Evolutionary conservation across 2,113 vertebrate species (phyloP), one percentile per base, ranked within the genome.

Genomic region (Zosterops japonicus): DNA sequence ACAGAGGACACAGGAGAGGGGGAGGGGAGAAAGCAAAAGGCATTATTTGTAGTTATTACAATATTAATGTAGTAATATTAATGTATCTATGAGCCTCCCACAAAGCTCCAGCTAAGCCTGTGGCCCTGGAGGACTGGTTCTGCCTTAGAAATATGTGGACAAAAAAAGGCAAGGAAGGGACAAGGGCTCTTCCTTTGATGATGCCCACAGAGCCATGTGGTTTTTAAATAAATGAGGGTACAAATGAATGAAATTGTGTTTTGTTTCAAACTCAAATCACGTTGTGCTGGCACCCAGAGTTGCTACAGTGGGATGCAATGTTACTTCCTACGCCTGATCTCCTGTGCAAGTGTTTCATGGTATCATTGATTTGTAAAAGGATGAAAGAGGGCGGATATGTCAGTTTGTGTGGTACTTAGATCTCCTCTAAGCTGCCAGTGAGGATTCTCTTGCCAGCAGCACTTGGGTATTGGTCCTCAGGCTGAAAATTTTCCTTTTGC

Each of bases 151-250:
- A 79, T 53, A 65, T 1, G 5, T 8, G n/a, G 22, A 83, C n/a
- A 65, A 87, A 90, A 90, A 83, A 85, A 61, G 42, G 57, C 61
- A 94, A 72, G 46, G 27, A 68, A 71, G 57, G 50, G 64, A 67
- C 44, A 84, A 83, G 39, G 31, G 33, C 17, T 24, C 4, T n/a
- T 82, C 42, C 70, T 79, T 49, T 75, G 3, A 31, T 28, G 39
- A 41, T 12, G 18, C 20, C 29, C 25, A 33, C 12, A 4, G 7
- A 14, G 49, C 20, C 0, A 0, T 5, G 6, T 12, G 21, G 3
- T 9, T 49, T 83, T 68, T 33, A 61, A 77, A 61, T 56, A 77
- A 59, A 24, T 25, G 4, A 61, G 11, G 71, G 12, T 42, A 17
- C 5, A 42, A 75, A 59, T 52, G 3, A 75, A 81, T 31, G 5